Evolutionary conservation across 64 coral and sea anemone species (phyloP).

Genomic region (Actinia equina): DNA sequence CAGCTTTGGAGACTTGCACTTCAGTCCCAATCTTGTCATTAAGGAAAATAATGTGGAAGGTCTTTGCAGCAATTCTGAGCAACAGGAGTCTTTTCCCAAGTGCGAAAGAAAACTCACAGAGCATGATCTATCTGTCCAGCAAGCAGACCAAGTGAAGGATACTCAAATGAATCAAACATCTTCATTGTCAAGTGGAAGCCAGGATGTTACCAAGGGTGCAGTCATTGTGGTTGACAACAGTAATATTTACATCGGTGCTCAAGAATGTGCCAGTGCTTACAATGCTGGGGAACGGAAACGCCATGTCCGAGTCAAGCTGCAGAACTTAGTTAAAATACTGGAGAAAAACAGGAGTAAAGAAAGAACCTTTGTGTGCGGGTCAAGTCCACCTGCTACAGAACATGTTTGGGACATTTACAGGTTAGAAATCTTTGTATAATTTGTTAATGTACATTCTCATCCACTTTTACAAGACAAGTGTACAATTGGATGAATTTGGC

Average conservation of each 20-base stretch:
- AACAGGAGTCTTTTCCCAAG: background rate
- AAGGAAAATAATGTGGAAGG: background rate
- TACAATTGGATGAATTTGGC: too few species aligned
- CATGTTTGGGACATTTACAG: slow-evolving; percentile 97
- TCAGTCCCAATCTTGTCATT: background rate
- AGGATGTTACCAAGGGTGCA: slow-evolving; percentile 5
- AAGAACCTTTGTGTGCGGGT: slow-evolving; percentile 76
- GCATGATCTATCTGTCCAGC: background rate
- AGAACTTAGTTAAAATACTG: slow-evolving; percentile 88
- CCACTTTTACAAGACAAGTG: too few species aligned
- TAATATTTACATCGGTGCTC: slow-evolving; percentile 97
- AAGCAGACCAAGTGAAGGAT: background rate
- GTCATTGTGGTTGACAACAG: slow-evolving; percentile 92
- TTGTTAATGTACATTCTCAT: too few species aligned
- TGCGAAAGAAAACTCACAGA: background rate
- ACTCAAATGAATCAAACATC: background rate
- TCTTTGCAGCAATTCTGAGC: background rate
- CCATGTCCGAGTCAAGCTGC: slow-evolving; percentile 89
- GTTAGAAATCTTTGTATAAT: slow-evolving; percentile 14
- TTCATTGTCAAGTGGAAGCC: background rate
- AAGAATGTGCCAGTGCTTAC: slow-evolving; percentile 75
- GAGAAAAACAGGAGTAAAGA: slow-evolving; percentile 65
- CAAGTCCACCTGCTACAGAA: slow-evolving; percentile 92
- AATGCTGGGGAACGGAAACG: slow-evolving; percentile 80
- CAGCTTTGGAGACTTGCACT: background rate